phyloP scores from a whole-genome alignment of 2,888 invertebrate genomes.

The Eutolmus rufibarbis region DNA sequence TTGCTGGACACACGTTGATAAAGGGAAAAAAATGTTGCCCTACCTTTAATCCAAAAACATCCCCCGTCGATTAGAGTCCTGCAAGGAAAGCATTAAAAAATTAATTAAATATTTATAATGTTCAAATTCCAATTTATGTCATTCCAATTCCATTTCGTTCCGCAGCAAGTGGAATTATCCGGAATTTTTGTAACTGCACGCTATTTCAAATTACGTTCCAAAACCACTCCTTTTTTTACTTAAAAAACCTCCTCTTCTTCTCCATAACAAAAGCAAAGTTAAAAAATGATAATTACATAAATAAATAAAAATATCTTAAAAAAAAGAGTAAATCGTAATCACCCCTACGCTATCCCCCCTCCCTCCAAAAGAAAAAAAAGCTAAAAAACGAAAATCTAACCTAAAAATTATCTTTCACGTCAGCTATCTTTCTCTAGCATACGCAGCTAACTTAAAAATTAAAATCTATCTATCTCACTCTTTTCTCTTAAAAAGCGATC shows the following conservation, averaged over 20 bases:
- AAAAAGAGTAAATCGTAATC: not conserved
- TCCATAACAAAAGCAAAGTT: not conserved
- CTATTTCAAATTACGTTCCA: not conserved
- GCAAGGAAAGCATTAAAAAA: not conserved
- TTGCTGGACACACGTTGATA: too few species aligned
- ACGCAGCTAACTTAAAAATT: not conserved
- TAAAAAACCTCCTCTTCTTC: not conserved
- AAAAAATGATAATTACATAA: not conserved
- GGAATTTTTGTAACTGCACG: not conserved
- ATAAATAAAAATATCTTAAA: not conserved
- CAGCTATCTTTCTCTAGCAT: constrained; percentile 1
- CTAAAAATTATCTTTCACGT: too few species aligned
- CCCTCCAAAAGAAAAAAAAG: not conserved
- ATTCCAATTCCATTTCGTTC: not conserved
- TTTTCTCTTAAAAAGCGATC: not conserved
- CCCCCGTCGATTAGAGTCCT: not conserved
- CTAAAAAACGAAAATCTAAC: too few species aligned
- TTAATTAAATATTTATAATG: not conserved
- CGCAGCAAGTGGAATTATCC: not conserved
- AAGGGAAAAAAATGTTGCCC: too few species aligned
- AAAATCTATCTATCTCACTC: not conserved
- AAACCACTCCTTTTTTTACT: not conserved
- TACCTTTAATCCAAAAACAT: not conserved
- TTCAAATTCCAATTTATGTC: not conserved
- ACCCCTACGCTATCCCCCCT: not conserved